phyloP scores from a whole-genome alignment of 2,113 vertebrate genomes.

The Arvicanthis niloticus region DNA sequence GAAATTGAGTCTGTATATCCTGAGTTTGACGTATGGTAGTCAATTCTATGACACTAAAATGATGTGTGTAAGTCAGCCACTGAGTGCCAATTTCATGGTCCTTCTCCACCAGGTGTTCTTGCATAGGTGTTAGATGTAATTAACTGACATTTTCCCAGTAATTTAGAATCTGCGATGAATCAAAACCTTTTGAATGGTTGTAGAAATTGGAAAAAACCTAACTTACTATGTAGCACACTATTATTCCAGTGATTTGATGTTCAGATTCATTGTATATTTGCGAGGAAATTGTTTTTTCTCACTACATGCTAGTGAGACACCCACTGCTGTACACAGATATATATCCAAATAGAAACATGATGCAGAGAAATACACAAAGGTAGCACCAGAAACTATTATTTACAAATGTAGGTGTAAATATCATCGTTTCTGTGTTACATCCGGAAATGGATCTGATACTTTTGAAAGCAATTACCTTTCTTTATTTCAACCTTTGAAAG shows the following conservation, averaged over 20 bases:
- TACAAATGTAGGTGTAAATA: background rate
- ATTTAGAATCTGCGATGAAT: slow-evolving; percentile 86
- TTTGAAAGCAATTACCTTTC: slow-evolving; percentile 48
- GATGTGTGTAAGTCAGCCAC: slow-evolving; percentile 84
- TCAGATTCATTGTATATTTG: slow-evolving; percentile 81
- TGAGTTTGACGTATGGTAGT: slow-evolving; percentile 84
- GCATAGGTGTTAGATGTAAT: slow-evolving; percentile 87
- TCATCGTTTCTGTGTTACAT: slow-evolving; percentile 61
- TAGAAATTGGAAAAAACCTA: slow-evolving; percentile 86
- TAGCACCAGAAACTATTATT: slow-evolving; percentile 65
- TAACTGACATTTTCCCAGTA: slow-evolving; percentile 88
- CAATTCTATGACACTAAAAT: slow-evolving; percentile 82
- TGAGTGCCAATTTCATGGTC: slow-evolving; percentile 86
- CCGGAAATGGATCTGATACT: slow-evolving; percentile 58
- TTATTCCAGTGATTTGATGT: slow-evolving; percentile 84
- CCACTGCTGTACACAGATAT: slow-evolving; percentile 40
- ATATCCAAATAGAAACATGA: background rate
- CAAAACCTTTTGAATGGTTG: slow-evolving; percentile 81
- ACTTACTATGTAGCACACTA: slow-evolving; percentile 87
- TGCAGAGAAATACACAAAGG: slow-evolving; percentile 8
- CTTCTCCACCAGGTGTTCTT: slow-evolving; percentile 79
- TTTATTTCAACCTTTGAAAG: slow-evolving; percentile 35
- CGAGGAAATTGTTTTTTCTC: slow-evolving; percentile 85
- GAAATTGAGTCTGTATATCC: slow-evolving; percentile 82
- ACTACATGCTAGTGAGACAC: slow-evolving; percentile 81